Evolutionary conservation across 2,113 vertebrate species (phyloP), one percentile per base, ranked within the genome.

Genomic region (Rhegmatorhina hoffmannsi): DNA sequence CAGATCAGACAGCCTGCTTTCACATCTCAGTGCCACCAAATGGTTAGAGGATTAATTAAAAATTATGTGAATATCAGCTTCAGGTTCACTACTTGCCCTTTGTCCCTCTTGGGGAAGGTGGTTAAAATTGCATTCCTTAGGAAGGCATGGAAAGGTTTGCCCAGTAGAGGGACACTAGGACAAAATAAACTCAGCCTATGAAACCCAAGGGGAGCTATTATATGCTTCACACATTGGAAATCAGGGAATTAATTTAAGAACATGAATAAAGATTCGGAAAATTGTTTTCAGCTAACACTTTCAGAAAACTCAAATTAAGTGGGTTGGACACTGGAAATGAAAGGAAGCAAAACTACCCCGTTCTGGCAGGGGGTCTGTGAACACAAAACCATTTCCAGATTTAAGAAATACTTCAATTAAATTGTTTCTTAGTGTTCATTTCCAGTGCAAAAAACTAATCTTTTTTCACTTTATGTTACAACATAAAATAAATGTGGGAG

Each of bases 331-430:
- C 46, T 94, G 77, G 53, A 92, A 96, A 92, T 82, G 53, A 95
- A 94, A 94, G 84, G 93, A 94, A 95, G 69, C 19, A 84, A 87
- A 93, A 64, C 77, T 36, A 73, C 44, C 62, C 84, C 13, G 0
- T 79, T 84, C 84, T 79, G 62, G 80, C 62, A 82, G 87, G 89
- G 79, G 85, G 82, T 93, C 90, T 94, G 34, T 94, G 92, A 96
- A 94, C 80, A 89, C 60, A 87, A 94, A 97, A 95, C 69, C 44
- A 56, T 82, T 97, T 96, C 89, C 96, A 95, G 92, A 94, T 96
- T 96, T 84, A 79, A 89, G 89, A 95, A 95, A 59, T 69, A 72
- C 40, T 95, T 84, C 73, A 68, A 82, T 87, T 89, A 87, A 89
- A 92, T 78, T 89, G 69, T 76, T 91, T 94, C 92, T 84, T 72